Conservation (phyloP, 2,888 invertebrate species). For the Sinelater perroti region DNA sequence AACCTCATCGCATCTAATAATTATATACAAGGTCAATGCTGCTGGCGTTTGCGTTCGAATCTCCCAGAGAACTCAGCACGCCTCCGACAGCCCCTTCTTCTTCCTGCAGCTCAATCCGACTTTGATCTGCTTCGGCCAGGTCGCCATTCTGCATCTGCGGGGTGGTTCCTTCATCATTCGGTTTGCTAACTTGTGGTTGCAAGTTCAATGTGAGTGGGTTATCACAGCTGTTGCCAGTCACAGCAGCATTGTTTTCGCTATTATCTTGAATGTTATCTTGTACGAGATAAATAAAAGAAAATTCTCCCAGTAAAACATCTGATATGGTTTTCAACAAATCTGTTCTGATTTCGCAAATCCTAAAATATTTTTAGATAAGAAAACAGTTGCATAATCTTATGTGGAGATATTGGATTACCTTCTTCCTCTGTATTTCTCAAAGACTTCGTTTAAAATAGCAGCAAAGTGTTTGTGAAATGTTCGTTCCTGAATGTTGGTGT, state of each 20-base stretch:
- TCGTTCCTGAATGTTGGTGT: conserved; percentile 55
- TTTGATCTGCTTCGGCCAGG: conserved; percentile 83
- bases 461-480: conserved; percentile 62
- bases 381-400: background rate
- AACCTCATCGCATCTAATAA: background rate
- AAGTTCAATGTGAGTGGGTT: conserved; percentile 31
- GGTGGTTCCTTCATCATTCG: conserved; percentile 52
- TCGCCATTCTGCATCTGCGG: conserved; percentile 74
- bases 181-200: conserved; percentile 58
- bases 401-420: conserved; percentile 53
- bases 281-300: conserved; percentile 55
- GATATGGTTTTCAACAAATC: conserved; percentile 52
- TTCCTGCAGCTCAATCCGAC: conserved; percentile 62
- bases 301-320: conserved; percentile 53
- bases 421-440: conserved; percentile 60
- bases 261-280: conserved; percentile 52
- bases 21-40: conserved; percentile 20
- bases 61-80: conserved; percentile 43
- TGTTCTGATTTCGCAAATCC: conserved; percentile 52
- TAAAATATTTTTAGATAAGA: conserved; percentile 29
- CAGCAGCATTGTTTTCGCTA: conserved; percentile 42
- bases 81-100: conserved; percentile 60
- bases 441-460: conserved; percentile 57
- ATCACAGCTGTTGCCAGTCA: conserved; percentile 48
- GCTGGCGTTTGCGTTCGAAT: conserved; percentile 7